phyloP scores from a whole-genome alignment of 2,797 vertebrate genomes.

The Molossus alvarezi region DNA sequence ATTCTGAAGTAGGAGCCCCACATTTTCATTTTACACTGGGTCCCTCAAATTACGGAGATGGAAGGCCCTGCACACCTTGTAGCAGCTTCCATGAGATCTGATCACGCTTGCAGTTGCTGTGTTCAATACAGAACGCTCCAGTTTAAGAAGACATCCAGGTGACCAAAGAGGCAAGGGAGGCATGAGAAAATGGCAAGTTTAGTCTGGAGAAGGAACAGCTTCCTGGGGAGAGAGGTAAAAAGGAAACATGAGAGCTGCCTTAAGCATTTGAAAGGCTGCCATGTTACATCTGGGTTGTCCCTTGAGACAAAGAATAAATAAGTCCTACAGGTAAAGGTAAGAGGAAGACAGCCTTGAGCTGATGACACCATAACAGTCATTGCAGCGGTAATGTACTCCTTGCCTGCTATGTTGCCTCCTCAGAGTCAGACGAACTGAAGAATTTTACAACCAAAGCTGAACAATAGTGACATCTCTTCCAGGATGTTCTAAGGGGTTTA shows the following conservation, averaged over 20 bases:
- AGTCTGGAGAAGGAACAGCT: background rate
- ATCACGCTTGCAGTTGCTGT: background rate
- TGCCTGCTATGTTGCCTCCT: background rate
- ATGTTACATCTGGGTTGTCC: background rate
- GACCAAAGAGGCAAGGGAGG: background rate
- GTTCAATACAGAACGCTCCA: background rate
- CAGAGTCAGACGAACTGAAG: background rate
- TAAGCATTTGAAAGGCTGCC: background rate
- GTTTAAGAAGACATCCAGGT: slow-evolving; percentile 8
- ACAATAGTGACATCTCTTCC: background rate
- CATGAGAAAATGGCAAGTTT: background rate
- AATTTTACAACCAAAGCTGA: background rate
- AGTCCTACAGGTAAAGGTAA: background rate
- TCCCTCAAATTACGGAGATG: background rate
- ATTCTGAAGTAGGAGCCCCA: background rate
- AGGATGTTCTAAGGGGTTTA: background rate
- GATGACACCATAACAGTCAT: background rate
- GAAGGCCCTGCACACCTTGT: background rate
- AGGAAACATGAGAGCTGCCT: background rate
- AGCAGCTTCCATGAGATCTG: background rate
- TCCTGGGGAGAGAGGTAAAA: background rate
- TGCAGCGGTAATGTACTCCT: fast-evolving
- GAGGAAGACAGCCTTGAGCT: background rate
- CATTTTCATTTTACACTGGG: background rate
- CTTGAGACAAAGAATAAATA: slow-evolving; percentile 34